phyloP scores from a whole-genome alignment of 2,113 vertebrate species.

The Polypterus senegalus region DNA sequence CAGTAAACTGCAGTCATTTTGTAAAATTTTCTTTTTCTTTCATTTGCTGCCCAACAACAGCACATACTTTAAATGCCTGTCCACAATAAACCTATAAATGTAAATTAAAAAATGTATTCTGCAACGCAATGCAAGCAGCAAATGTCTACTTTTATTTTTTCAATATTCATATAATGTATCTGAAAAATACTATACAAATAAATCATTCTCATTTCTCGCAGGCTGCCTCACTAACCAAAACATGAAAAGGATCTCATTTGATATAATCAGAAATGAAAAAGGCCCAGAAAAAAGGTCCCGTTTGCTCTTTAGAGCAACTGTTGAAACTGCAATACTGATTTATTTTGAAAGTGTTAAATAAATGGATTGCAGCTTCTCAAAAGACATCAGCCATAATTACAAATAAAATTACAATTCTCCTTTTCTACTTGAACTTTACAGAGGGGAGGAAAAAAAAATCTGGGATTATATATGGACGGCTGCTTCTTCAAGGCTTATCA shows the following conservation, averaged over 20 bases:
- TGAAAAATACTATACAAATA: too few species aligned
- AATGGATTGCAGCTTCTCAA: conserved; percentile 18
- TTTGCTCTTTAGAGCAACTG: conserved; percentile 26
- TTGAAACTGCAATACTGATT: conserved; percentile 18
- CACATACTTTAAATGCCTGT: too few species aligned
- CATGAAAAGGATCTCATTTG: conserved; percentile 26
- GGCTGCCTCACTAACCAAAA: conserved; percentile 7
- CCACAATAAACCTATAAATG: too few species aligned
- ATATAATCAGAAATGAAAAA: conserved; percentile 27
- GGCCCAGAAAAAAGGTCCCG: conserved; percentile 8
- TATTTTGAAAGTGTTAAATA: conserved; percentile 16
- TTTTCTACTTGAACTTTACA: conserved; percentile 27
- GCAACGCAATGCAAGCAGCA: too few species aligned
- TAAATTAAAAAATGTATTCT: too few species aligned
- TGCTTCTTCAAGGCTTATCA: conserved; percentile 65
- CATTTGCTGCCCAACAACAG: too few species aligned
- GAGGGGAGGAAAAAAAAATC: conserved; percentile 10
- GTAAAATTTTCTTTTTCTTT: too few species aligned
- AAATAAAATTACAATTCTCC: conserved; percentile 33
- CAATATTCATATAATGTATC: too few species aligned
- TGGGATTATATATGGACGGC: conserved; percentile 73
- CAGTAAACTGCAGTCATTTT: too few species aligned
- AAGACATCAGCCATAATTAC: conserved; percentile 29
- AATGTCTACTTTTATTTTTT: too few species aligned
- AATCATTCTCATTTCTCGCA: too few species aligned